Percentiles rank a stretch among this genome's conserved stretches.
Conservation (phyloP, 1,140 invertebrate genomes). For the Aphidius gifuensis region DNA sequence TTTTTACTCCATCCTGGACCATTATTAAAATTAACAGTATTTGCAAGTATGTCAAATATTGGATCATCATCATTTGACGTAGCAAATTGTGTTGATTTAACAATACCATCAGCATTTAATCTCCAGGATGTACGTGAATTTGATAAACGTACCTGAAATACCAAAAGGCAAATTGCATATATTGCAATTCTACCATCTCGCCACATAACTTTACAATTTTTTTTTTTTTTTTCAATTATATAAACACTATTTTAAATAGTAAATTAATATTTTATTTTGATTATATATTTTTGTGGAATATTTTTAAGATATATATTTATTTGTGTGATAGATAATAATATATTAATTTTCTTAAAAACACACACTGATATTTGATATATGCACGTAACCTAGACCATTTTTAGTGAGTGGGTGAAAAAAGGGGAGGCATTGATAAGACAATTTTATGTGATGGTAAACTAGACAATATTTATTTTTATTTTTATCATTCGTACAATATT, state of each 20-base stretch:
- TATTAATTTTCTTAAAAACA: too few relatives aligned
- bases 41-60: constrained; percentile 47
- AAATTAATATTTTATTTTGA: too few relatives aligned
- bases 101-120: constrained; percentile 45
- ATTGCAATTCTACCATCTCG: constrained; percentile 35
- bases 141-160: constrained; percentile 46
- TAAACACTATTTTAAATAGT: neutral
- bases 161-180: constrained; percentile 45
- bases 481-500: too few relatives aligned
- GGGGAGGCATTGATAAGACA: too few relatives aligned
- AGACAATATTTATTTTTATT: too few relatives aligned
- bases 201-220: constrained; percentile 29
- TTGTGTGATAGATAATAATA: too few relatives aligned
- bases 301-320: too few relatives aligned
- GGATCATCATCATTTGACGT: constrained; percentile 41
- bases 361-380: too few relatives aligned
- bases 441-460: too few relatives aligned
- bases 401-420: too few relatives aligned
- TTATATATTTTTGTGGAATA: too few relatives aligned
- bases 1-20: constrained; percentile 49
- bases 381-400: too few relatives aligned
- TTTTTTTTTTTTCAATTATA: constrained; percentile 1
- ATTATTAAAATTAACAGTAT: constrained; percentile 35
- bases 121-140: constrained; percentile 51
- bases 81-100: constrained; percentile 43